Evolutionary conservation across 2,888 invertebrate species (phyloP), one percentile per base, ranked within the genome.

Genomic region (Drosophila austrosaltans): DNA sequence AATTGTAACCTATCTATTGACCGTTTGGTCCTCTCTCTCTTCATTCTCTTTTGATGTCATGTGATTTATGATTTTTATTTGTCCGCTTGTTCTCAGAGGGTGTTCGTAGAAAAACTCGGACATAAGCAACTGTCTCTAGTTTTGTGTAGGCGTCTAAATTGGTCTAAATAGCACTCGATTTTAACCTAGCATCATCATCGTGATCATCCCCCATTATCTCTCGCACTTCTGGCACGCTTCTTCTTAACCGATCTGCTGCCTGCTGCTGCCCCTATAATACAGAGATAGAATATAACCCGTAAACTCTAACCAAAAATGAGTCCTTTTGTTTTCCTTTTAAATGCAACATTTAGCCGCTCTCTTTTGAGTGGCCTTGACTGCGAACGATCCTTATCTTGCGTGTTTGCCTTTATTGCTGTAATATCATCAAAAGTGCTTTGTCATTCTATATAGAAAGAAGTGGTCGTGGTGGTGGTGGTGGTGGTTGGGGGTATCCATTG

Each of bases 371-470:
- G 81, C 88, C 42, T 66, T 71, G 53, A 65, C 42, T 79, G 22
- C 58, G 83, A 87, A 87, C 89, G 83, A 87, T 88, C 89, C 79
- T 75, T 87, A 88, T 88, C 84, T 81, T 78, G 82, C 76, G 82
- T 75, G 16, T 16, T 16, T 16, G 79, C 77, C 87, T 77, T 81
- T 88, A 81, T 88, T 86, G 78, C 71, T 76, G 72, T 76, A 81
- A 80, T 74, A 72, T 69, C 69, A 82, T 75, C 68, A 75, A 86
- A 81, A 79, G 78, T 81, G 85, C 89, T 76, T 81, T 79, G 84
- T 86, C 85, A 88, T 85, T 68, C 77, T 30, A 16, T 16, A 59
- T 48, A 62, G 39, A 53, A 58, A 66, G 32, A 59, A 42, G 25
- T 48, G n/a, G 53, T 57, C 61, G 36, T 36, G 32, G 32, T 32